Base-by-base conservation (phyloP, 2,113 vertebrate species). In the Oenanthe oenanthe region DNA sequence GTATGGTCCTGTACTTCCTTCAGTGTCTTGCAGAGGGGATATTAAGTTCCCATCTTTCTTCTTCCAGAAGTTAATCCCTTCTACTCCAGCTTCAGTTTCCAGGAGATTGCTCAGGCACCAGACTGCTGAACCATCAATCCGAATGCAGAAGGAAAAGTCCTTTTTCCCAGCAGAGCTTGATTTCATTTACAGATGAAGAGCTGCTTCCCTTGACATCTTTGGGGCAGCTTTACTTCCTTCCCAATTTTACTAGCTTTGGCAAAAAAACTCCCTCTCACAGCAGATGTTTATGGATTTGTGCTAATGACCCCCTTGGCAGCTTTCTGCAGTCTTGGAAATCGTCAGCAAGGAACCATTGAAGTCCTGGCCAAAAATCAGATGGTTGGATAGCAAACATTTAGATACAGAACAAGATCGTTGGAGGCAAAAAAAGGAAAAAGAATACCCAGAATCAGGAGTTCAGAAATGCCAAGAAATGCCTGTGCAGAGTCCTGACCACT, bases 241-340 rank as follows among this genome's bases (percentile, higher is more conserved):
- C 3, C 67, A 80, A 18, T 95, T 93, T 89, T 75, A 71, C 75
- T 78, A 17, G 67, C 74, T 25, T 60, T 88, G 78, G 78, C 78
- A 92, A 72, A 94, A 81, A 68, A 60, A 19, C 48, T n/a, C 47
- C 51, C 60, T 93, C 58, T 92, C 66, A 67, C 74, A 85, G 81
- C 90, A 95, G 81, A 92, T 96, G 81, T 95, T 95, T 94, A 78
- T 93, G 66, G 57, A 47, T 90, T 92, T 85, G 70, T 92, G 78
- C 57, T 94, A 94, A 95, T 88, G 79, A 89, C 58, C 71, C 89
- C 63, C 71, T 93, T 77, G 83, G 67, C 67, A 79, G 67, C 67
- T 93, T 72, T 92, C 47, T 86, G 51, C 54, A 86, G 86, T 36
- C 47, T 86, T 91, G 56, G 29, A 96, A 95, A 83, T 77, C 62